phyloP scores from a whole-genome alignment of 2,113 vertebrate species.

The Caranx melampygus region DNA sequence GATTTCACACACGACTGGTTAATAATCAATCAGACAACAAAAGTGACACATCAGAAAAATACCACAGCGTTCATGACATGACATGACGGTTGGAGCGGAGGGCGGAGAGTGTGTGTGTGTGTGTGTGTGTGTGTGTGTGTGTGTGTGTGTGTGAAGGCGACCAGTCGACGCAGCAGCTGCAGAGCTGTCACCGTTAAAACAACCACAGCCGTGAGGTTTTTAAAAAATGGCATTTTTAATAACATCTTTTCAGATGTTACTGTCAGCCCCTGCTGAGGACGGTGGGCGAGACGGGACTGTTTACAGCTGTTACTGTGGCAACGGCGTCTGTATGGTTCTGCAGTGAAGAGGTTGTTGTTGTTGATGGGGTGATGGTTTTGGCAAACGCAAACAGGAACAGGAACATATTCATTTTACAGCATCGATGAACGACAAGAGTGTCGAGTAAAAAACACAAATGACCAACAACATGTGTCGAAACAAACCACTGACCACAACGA shows the following conservation, averaged over 20 bases:
- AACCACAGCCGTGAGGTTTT: background rate
- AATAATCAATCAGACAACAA: conserved; percentile 14
- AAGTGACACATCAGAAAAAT: background rate
- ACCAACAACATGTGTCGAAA: no score
- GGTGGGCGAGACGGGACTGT: conserved; percentile 1
- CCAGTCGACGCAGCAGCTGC: conserved; percentile 2
- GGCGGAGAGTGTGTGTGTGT: background rate
- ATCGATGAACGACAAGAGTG: no score
- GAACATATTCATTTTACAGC: no score
- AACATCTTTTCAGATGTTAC: conserved; percentile 44
- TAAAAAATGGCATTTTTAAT: conserved; percentile 28
- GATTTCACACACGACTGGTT: conserved; percentile 1
- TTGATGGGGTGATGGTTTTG: background rate
- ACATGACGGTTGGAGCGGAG: background rate
- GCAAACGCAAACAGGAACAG: no score
- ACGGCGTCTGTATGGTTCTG: background rate
- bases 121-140: no score
- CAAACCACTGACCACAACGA: no score
- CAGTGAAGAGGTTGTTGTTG: background rate
- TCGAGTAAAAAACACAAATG: no score
- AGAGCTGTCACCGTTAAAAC: background rate
- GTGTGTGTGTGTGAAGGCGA: background rate
- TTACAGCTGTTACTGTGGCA: conserved; percentile 42
- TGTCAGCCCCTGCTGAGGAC: conserved; percentile 39
- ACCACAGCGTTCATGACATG: background rate